Base-by-base conservation (phyloP, 2,888 invertebrate genomes). In the Philereme vetulata region DNA sequence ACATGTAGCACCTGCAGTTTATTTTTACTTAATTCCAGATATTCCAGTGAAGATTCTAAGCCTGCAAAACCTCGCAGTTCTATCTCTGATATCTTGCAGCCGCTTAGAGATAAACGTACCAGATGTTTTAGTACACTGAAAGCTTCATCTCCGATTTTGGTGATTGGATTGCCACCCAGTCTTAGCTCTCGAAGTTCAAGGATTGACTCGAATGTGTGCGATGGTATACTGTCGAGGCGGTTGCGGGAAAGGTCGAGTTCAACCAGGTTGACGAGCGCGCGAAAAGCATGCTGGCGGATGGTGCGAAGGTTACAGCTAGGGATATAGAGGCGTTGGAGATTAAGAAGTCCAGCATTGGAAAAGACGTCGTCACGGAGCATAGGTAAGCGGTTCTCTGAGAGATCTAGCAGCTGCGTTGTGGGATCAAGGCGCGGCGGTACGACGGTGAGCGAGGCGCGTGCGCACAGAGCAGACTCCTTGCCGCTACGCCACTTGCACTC, bases 401-500 rank as follows among this genome's bases (percentile, higher is more conserved):
- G 92, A 80, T 97, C 96, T 58, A 97, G 93, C 53, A 96, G 93
- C 85, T 97, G 97, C 38, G 96, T 96, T 71, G 95, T 95, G 64
- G 95, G 94, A 72, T 96, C 96, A 64, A 97, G 93, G 66, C 95
- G 95, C 51, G 93, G 91, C 40, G 97, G 97, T 71, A 97, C 94
- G 76, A 94, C 93, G 72, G 95, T 94, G 73, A 97, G 93, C 80
- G 95, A 96, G 63, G 95, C 95, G 82, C 95, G 95, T 73, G 94
- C 93, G 89, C 97, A 97, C 74, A 96, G 92, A 59, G 96, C 97
- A 51, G 96, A 95, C 88, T 97, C 96, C 86, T 97, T 97, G 75
- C 97, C 97, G 80, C 95, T 95, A 84, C 96, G 96, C 97, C 97
- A 97, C 88, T 96, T 96, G 93, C 97, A 97, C 86, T 96, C 96